phyloP scores from a whole-genome alignment of 2,113 vertebrate species.

The Chionomys nivalis region DNA sequence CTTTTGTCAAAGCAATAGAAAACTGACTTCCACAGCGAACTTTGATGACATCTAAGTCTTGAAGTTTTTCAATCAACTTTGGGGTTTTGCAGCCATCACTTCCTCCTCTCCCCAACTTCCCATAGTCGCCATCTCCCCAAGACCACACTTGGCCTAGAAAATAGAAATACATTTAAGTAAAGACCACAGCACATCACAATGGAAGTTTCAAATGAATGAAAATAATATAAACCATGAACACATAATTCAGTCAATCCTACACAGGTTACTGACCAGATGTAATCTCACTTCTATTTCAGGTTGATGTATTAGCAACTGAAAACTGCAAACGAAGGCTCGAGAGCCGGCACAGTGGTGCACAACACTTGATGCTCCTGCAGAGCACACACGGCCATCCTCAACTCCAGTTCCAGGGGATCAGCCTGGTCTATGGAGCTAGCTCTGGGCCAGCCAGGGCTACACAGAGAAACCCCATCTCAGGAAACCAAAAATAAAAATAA shows the following conservation, averaged over 20 bases:
- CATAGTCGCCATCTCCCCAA: constrained; percentile 99
- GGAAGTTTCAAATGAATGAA: not conserved
- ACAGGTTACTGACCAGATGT: not conserved
- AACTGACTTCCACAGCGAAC: constrained; percentile 98
- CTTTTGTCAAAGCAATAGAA: constrained; percentile 96
- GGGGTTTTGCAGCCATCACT: constrained; percentile 98
- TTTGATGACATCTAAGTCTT: constrained; percentile 95
- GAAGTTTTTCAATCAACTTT: constrained; percentile 97
- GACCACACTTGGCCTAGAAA: constrained; percentile 97
- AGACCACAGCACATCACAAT: not conserved
- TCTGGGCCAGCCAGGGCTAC: not conserved
- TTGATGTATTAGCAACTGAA: not conserved
- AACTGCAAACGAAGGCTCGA: not conserved
- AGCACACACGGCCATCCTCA: not conserved
- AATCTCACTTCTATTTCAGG: not conserved
- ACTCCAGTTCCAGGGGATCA: not conserved
- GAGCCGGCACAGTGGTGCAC: not conserved
- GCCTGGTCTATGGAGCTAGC: not conserved
- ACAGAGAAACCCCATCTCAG: not conserved
- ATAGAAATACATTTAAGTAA: not conserved
- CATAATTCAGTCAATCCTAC: not conserved
- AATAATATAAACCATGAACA: not conserved
- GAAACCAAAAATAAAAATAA: too few species aligned
- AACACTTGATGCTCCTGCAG: not conserved
- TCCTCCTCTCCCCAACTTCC: constrained; percentile 96